These are phyloP conservation scores for Ectemnius lituratus DNA, from an alignment of 2,888 invertebrate species.

Conservation along the genomic window DNA sequence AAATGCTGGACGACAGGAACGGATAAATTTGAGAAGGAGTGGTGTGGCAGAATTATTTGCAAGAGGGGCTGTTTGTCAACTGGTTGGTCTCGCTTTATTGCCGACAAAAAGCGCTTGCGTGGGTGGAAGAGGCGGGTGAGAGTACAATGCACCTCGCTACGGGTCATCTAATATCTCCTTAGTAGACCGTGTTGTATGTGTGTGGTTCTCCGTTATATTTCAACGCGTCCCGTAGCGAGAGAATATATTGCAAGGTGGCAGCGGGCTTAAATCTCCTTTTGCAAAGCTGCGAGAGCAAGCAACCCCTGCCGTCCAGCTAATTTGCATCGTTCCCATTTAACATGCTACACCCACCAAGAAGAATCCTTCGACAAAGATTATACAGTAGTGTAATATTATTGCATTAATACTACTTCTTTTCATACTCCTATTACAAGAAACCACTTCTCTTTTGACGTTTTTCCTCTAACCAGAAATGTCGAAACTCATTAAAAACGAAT, in stretches of 20 bases:
- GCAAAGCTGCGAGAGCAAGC: background rate
- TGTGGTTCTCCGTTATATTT: too few relatives aligned
- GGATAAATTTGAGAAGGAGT: background rate
- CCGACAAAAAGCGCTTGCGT: conserved; percentile 8
- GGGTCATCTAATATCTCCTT: conserved; percentile 29
- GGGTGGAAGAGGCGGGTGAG: background rate
- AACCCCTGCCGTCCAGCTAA: background rate
- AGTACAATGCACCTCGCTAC: conserved; percentile 2
- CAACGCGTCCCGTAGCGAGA: background rate
- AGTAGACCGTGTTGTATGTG: too few relatives aligned
- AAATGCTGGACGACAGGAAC: background rate
- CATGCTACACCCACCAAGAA: too few relatives aligned
- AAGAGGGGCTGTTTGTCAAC: background rate
- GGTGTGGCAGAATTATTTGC: background rate
- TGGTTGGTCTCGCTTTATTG: background rate
- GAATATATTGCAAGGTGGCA: background rate
- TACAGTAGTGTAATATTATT: too few relatives aligned
- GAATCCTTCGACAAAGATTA: too few relatives aligned
- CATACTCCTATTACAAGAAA: too few relatives aligned
- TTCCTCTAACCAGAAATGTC: too few relatives aligned
- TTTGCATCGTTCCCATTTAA: background rate
- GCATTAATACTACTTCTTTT: too few relatives aligned
- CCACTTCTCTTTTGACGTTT: too few relatives aligned
- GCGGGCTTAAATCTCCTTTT: background rate
- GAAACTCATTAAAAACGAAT: too few relatives aligned